Conservation (phyloP, 2,888 invertebrate genomes). For the Trimorus sp. region DNA sequence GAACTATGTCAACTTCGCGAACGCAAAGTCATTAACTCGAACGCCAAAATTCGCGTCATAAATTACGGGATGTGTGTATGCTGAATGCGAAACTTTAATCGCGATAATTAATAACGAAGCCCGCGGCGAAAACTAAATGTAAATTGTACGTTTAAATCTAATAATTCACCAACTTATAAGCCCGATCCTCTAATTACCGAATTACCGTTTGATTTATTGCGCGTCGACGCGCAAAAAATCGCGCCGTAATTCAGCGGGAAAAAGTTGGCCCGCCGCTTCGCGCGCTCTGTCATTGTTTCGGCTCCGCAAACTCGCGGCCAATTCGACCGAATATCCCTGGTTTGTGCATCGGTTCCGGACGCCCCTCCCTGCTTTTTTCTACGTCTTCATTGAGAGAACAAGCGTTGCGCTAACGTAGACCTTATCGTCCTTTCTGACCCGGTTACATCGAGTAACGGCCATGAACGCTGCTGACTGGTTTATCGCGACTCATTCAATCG, state of each 20-base stretch:
- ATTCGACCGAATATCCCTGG: conserved; percentile 40
- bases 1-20: conserved; percentile 54
- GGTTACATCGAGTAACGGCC: conserved; percentile 50
- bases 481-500: conserved; percentile 41
- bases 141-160: conserved; percentile 61
- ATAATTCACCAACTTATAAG: conserved; percentile 60
- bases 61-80: conserved; percentile 52
- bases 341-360: conserved; percentile 26
- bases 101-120: conserved; percentile 60
- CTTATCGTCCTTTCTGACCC: conserved; percentile 61
- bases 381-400: conserved; percentile 57
- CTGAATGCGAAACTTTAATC: conserved; percentile 62
- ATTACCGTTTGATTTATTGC: conserved; percentile 56
- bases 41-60: conserved; percentile 54
- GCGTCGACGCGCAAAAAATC: conserved; percentile 36
- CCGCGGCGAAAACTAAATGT: conserved; percentile 53
- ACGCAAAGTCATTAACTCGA: conserved; percentile 59
- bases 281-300: conserved; percentile 39
- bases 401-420: conserved; percentile 49
- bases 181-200: conserved; percentile 57
- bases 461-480: conserved; percentile 40
- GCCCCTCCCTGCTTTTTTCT: conserved; percentile 39
- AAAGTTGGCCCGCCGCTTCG: conserved; percentile 33
- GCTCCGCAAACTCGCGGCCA: conserved; percentile 20
- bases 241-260: conserved; percentile 40